Percentiles rank a stretch among this genome's conserved stretches.
Conservation (phyloP, 2,113 vertebrate species). For the Syngnathus floridae region DNA sequence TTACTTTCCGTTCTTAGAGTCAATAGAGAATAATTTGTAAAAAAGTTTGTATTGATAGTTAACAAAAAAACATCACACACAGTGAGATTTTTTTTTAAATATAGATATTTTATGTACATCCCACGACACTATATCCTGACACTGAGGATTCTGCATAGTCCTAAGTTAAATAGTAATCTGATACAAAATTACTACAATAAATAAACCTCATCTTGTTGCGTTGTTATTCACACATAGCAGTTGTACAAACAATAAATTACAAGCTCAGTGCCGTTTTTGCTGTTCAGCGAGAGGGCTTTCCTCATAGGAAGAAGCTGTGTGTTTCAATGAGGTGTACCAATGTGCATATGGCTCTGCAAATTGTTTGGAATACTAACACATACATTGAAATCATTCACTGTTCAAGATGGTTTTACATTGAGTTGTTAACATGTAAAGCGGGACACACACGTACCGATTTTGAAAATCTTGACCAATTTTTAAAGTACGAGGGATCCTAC, state of each 20-base stretch:
- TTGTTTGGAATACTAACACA: constrained; percentile 32
- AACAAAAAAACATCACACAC: background rate
- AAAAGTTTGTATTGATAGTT: background rate
- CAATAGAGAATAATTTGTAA: background rate
- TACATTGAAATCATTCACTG: constrained; percentile 33
- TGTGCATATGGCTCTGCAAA: constrained; percentile 9
- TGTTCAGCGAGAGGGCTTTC: constrained; percentile 52
- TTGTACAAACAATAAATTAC: constrained; percentile 99
- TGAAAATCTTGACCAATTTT: background rate
- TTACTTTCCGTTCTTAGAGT: background rate
- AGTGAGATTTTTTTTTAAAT: constrained; percentile 56
- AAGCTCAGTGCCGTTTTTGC: constrained; percentile 94
- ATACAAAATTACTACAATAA: constrained; percentile 96
- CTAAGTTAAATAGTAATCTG: constrained; percentile 87
- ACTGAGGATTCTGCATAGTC: constrained; percentile 68
- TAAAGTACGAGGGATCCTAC: background rate
- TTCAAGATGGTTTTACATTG: constrained; percentile 33
- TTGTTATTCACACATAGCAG: constrained; percentile 85
- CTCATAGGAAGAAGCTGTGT: constrained; percentile 37
- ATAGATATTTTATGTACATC: constrained; percentile 75
- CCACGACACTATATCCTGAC: constrained; percentile 67
- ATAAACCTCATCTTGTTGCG: constrained; percentile 87
- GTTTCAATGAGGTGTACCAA: background rate
- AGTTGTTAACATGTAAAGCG: constrained; percentile 28
- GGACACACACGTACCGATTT: background rate